These are phyloP conservation scores for Thymelicus acteon DNA, from an alignment of 2,888 invertebrate genomes.

Conservation along the genomic window DNA sequence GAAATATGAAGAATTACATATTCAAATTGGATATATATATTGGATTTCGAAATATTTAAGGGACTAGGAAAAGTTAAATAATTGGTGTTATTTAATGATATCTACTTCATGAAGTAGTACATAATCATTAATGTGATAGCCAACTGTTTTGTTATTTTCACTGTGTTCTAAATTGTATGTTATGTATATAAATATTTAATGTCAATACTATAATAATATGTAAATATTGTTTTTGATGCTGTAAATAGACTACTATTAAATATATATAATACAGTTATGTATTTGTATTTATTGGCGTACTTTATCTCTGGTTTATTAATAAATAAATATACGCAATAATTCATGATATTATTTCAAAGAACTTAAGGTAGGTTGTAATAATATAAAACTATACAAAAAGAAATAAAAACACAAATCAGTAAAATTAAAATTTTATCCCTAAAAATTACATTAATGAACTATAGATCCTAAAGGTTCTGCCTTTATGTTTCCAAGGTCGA, in stretches of 20 bases:
- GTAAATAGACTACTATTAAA: slow-evolving; percentile 37
- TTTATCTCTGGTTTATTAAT: too few species aligned
- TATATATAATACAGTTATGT: slow-evolving; percentile 36
- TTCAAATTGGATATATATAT: too few species aligned
- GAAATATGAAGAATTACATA: background rate
- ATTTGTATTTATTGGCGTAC: background rate
- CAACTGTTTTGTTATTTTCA: background rate
- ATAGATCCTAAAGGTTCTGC: slow-evolving; percentile 94
- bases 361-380: background rate
- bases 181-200: slow-evolving; percentile 4
- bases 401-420: slow-evolving; percentile 28
- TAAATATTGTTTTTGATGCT: slow-evolving; percentile 47
- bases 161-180: slow-evolving; percentile 2
- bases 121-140: background rate
- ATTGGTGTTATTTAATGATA: background rate
- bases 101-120: background rate
- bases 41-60: background rate
- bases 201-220: slow-evolving; percentile 43
- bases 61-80: slow-evolving; percentile 8
- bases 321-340: too few species aligned
- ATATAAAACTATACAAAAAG: background rate
- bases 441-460: slow-evolving; percentile 83
- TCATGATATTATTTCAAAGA: too few species aligned
- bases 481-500: slow-evolving; percentile 91
- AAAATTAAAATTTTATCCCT: slow-evolving; percentile 40